phyloP scores from a whole-genome alignment of 2,888 invertebrate genomes.

The Lithophane ornitopus region DNA sequence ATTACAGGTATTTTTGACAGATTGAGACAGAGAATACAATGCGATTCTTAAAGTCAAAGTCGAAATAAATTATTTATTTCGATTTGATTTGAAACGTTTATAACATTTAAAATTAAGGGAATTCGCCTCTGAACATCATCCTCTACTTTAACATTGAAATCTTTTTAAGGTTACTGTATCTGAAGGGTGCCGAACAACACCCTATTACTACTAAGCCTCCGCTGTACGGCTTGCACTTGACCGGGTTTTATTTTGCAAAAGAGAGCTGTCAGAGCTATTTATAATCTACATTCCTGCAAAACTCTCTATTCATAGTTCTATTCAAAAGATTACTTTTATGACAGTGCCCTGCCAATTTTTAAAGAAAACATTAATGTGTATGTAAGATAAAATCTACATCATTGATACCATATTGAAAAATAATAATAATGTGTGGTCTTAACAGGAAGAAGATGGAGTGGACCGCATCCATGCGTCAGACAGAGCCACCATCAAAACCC shows the following conservation, averaged over 20 bases:
- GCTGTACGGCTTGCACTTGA: no score
- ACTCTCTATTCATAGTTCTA: neutral
- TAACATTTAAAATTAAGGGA: no score
- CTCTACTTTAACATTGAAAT: no score
- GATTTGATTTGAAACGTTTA: no score
- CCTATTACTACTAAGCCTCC: no score
- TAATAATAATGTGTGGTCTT: conserved; percentile 17
- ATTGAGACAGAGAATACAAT: no score
- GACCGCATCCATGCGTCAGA: conserved; percentile 96
- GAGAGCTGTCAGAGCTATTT: no score
- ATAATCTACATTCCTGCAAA: neutral
- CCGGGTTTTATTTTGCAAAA: neutral
- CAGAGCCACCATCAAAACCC: conserved; percentile 94
- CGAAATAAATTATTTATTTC: no score
- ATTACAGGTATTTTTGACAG: neutral
- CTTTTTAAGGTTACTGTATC: no score
- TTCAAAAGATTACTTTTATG: neutral
- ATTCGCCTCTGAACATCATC: no score
- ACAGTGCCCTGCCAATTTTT: neutral
- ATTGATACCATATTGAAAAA: neutral
- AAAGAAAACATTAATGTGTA: neutral
- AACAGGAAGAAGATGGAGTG: conserved; percentile 92
- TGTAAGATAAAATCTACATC: neutral
- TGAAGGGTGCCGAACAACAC: no score
- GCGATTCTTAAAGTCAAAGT: no score